A percentile compares a stretch with the other conserved stretches of the same genome.
These are phyloP conservation scores for Neodontobutis hainanensis DNA, from an alignment of 2,113 vertebrate genomes.

Conservation along the genomic window DNA sequence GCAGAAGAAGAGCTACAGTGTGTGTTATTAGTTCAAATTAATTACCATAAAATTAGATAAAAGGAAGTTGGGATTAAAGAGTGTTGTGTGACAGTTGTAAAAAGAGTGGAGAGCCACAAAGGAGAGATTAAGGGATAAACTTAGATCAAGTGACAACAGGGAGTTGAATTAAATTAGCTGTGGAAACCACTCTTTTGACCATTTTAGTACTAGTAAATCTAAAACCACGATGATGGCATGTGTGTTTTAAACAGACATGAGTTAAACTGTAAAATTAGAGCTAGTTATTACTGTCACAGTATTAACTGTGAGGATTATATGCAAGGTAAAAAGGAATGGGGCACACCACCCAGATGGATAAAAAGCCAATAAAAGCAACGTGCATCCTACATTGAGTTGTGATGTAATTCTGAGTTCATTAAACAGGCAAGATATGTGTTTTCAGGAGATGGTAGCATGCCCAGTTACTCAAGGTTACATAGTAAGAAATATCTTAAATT, in stretches of 20 bases:
- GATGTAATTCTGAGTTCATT: background rate
- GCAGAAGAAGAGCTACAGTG: background rate
- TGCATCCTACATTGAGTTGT: background rate
- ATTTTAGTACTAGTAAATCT: conserved; percentile 26
- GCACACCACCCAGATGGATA: conserved; percentile 3
- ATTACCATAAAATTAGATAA: conserved; percentile 26
- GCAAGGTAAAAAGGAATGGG: conserved; percentile 28
- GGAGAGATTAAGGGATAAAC: conserved; percentile 56
- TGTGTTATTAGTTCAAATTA: background rate
- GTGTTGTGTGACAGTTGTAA: conserved; percentile 50
- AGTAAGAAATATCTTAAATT: too few relatives aligned
- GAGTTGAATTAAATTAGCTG: conserved; percentile 24
- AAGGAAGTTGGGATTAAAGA: conserved; percentile 9
- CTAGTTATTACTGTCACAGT: conserved; percentile 12
- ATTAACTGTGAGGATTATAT: conserved; percentile 27
- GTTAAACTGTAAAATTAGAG: conserved; percentile 41
- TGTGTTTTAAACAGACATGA: conserved; percentile 33
- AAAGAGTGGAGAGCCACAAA: conserved; percentile 40
- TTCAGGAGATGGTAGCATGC: too few relatives aligned
- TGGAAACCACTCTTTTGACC: conserved; percentile 1
- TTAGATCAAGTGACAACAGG: conserved; percentile 35
- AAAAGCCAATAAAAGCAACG: conserved; percentile 23
- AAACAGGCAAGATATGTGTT: too few relatives aligned
- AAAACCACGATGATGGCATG: conserved; percentile 2
- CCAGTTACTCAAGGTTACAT: too few relatives aligned